phyloP scores from a whole-genome alignment of 2,113 vertebrate species.

The Pseudopodoces humilis region DNA sequence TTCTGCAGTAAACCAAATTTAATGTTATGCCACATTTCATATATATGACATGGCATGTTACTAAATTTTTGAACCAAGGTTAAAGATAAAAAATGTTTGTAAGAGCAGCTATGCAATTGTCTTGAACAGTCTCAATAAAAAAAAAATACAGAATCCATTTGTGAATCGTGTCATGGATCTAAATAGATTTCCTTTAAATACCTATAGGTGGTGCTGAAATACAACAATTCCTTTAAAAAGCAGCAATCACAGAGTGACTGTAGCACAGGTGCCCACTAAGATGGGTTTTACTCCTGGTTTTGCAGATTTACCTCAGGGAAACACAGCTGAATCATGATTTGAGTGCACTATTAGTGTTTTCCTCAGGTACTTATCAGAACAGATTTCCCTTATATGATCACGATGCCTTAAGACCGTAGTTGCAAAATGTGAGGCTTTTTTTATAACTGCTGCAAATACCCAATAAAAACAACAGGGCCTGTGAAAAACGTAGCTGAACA shows the following conservation, averaged over 20 bases:
- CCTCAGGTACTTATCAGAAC: background rate
- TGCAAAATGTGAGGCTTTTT: background rate
- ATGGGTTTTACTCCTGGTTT: too few species aligned
- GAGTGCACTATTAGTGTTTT: background rate
- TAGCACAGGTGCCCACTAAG: background rate
- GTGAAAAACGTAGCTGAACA: background rate
- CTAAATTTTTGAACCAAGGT: background rate
- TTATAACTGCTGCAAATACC: background rate
- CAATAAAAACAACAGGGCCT: background rate
- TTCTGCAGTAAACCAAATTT: background rate
- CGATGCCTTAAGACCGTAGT: background rate
- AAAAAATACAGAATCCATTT: background rate
- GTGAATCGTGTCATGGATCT: background rate
- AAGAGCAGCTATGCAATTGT: background rate
- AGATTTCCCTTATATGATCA: background rate
- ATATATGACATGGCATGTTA: too few species aligned
- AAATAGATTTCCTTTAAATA: background rate
- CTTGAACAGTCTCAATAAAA: background rate
- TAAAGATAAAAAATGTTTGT: background rate
- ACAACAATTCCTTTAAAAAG: background rate
- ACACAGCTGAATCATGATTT: background rate
- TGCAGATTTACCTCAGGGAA: background rate
- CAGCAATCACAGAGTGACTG: background rate
- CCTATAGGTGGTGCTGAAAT: slow-evolving; percentile 54
- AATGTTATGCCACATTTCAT: too few species aligned